These are phyloP conservation scores for Phataginus tetradactyla DNA, from an alignment of 2,797 vertebrate genomes.

Conservation along the genomic window DNA sequence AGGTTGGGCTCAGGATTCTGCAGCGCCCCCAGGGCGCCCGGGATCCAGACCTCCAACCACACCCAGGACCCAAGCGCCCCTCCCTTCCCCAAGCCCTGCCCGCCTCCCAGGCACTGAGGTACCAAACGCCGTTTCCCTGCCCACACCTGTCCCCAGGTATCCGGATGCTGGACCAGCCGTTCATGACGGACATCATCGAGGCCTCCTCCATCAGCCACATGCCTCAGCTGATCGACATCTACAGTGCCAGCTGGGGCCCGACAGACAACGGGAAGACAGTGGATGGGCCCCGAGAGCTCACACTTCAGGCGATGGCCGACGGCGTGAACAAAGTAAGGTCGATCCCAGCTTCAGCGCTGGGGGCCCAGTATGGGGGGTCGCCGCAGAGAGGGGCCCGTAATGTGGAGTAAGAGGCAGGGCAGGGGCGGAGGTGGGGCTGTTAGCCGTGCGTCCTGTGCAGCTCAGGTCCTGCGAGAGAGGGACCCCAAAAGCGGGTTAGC, in stretches of 20 bases:
- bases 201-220: conserved; percentile 99
- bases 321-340: conserved; percentile 97
- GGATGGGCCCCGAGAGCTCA: conserved; percentile 97
- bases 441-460: background rate
- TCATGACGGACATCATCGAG: conserved; percentile 99
- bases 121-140: background rate
- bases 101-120: background rate
- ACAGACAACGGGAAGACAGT: conserved; percentile 99
- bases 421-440: background rate
- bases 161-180: conserved; percentile 98
- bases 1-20: background rate
- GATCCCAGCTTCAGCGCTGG: background rate
- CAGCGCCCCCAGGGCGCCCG: background rate
- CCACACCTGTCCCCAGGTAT: conserved; percentile 89
- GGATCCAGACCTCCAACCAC: background rate
- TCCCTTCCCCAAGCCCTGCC: background rate
- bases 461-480: background rate
- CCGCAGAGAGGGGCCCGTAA: background rate
- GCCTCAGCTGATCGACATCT: conserved; percentile 99
- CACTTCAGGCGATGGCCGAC: conserved; percentile 98
- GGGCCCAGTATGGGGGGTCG: rapidly evolving
- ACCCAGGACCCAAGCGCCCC: background rate
- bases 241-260: conserved; percentile 99
- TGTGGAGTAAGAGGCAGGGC: background rate
- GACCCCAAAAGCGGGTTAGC: background rate